Evolutionary conservation across 1,140 invertebrate genomes (phyloP), one percentile per base, ranked within the genome.

Genomic region (Hesperophylax magnus): DNA sequence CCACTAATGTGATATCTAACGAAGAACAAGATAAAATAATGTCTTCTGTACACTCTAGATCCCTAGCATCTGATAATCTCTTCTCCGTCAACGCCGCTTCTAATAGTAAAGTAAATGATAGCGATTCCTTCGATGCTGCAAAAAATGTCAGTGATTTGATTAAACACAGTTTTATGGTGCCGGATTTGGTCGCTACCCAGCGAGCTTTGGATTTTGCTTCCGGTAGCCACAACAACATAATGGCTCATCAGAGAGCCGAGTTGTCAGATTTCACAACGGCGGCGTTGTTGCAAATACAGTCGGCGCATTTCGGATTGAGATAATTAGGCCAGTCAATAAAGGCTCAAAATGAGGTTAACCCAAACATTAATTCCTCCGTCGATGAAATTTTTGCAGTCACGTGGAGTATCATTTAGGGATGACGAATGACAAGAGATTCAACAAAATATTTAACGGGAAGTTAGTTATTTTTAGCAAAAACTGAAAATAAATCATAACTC

Each of bases 241-340:
- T 76, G 15, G 58, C 77, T 74, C 80, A 82, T 24, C 61, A 77
- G 22, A 78, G 81, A 18, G 18, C 39, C 9, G 81, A 82, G 17
- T 75, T 77, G 52, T 22, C 78, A 0, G 78, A 82, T 72, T 82
- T 80, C 56, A 80, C 74, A 1, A 80, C 81, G 9, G 78, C 78
- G 20, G 65, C 81, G 20, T 34, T 82, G 17, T 65, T 82, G 7
- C 78, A 82, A 63, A 63, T 79, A 53, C 78, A 77, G 34, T 82
- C 81, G 7, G 78, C 81, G 9, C 72, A 80, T 24, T 82, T 80
- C 65, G 65, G 69, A 14, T 69, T 76, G 53, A 79, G 69, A 72
- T 72, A 72, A 34, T 27, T 27, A 27, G n/a, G n/a, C n/a, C n/a
- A n/a, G n/a, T n/a, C n/a, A n/a, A n/a, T n/a, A n/a, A n/a, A n/a